Conservation (phyloP, 2,797 vertebrate genomes). For the Megalops cyprinoides region DNA sequence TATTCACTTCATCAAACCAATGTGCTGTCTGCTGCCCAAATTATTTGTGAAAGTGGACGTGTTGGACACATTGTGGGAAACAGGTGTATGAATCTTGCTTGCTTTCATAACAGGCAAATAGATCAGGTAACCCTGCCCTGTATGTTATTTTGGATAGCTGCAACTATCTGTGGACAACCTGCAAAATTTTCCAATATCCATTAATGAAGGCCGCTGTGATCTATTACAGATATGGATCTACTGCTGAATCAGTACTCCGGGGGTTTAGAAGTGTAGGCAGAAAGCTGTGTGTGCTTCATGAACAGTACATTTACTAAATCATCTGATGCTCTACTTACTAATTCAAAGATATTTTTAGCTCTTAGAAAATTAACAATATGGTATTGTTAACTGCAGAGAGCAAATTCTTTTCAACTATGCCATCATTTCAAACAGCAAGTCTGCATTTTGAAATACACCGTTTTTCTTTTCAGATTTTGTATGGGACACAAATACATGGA, state of each 20-base stretch:
- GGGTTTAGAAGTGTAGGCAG: background rate
- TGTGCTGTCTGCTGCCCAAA: background rate
- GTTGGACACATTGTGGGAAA: background rate
- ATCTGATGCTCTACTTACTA: constrained; percentile 34
- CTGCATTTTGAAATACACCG: background rate
- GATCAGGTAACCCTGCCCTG: background rate
- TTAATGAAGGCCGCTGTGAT: constrained; percentile 50
- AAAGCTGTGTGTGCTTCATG: background rate
- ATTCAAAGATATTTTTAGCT: constrained; percentile 47
- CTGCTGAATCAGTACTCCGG: constrained; percentile 45
- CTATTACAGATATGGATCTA: constrained; percentile 53
- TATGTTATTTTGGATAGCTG: background rate
- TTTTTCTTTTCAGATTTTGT: background rate
- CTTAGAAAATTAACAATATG: constrained; percentile 1
- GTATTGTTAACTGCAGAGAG: background rate
- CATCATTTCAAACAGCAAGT: background rate
- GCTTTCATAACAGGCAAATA: background rate
- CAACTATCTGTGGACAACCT: constrained; percentile 9
- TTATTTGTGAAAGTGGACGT: background rate
- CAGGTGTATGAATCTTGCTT: background rate
- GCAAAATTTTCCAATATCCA: constrained; percentile 39
- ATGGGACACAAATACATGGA: background rate
- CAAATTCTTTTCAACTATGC: background rate
- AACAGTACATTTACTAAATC: constrained; percentile 48
- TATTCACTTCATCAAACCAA: background rate